phyloP scores from a whole-genome alignment of 1,140 invertebrate species.

The Tenebrio molitor region DNA sequence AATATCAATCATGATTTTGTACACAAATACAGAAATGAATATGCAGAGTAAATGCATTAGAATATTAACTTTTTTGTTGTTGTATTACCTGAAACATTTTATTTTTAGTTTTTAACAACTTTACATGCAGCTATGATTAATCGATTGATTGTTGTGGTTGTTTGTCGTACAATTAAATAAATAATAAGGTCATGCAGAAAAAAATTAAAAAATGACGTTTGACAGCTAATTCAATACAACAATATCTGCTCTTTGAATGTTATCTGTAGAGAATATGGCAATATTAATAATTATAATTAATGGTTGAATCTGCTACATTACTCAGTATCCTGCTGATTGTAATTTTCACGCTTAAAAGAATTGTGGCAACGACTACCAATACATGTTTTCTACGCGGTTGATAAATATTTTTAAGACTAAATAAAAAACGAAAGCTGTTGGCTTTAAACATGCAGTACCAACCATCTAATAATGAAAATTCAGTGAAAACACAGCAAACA shows the following conservation, averaged over 20 bases:
- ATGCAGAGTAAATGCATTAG: constrained; percentile 15
- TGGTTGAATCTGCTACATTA: constrained; percentile 43
- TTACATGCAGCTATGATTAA: too few species aligned
- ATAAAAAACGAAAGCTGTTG: constrained; percentile 2
- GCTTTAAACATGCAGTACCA: constrained; percentile 35
- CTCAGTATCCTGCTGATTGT: constrained; percentile 13
- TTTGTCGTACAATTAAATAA: neutral
- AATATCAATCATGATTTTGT: constrained; percentile 9
- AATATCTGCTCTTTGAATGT: neutral
- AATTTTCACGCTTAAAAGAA: constrained; percentile 44
- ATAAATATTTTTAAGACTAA: too few species aligned
- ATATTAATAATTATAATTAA: constrained; percentile 41
- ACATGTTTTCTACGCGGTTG: too few species aligned
- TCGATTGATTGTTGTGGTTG: too few species aligned
- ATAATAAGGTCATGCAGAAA: neutral
- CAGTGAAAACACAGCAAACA: constrained; percentile 17
- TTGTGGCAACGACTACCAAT: constrained; percentile 21
- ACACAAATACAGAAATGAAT: constrained; percentile 20
- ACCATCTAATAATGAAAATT: constrained; percentile 20
- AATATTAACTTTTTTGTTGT: constrained; percentile 12
- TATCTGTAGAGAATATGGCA: constrained; percentile 26
- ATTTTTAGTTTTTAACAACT: neutral
- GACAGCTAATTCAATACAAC: neutral
- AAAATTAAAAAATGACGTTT: constrained; percentile 6
- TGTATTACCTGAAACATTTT: neutral